Conservation (phyloP, 2,797 vertebrate genomes). For the Zenarchopterus dispar region DNA sequence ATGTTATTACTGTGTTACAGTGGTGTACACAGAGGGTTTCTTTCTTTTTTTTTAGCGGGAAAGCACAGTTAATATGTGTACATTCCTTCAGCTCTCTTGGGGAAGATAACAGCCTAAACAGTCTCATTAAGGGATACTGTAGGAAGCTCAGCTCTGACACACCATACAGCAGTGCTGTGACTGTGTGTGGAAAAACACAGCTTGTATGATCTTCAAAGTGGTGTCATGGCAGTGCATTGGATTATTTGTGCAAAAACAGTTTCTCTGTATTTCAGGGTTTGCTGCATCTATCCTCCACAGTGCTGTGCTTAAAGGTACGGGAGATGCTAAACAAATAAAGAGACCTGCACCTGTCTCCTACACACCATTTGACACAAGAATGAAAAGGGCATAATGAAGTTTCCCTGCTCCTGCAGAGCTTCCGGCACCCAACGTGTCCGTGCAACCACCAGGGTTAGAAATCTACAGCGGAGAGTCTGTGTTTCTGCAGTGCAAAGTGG, state of each 20-base stretch:
- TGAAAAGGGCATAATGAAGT: neutral
- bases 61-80: conserved; percentile 40
- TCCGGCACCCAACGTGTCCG: conserved; percentile 38
- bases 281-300: conserved; percentile 37
- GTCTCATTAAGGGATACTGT: conserved; percentile 58
- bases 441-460: conserved; percentile 61
- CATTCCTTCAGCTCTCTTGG: conserved; percentile 66
- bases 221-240: neutral
- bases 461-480: conserved; percentile 62
- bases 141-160: conserved; percentile 45
- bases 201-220: conserved; percentile 17
- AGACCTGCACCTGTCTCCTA: conserved; percentile 1
- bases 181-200: conserved; percentile 15
- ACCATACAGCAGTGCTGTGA: conserved; percentile 27
- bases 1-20: neutral
- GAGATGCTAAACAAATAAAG: neutral
- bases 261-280: conserved; percentile 63
- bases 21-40: conserved; percentile 7
- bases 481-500: conserved; percentile 53
- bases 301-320: conserved; percentile 50
- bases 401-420: conserved; percentile 45
- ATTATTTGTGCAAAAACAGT: conserved; percentile 28
- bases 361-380: neutral
- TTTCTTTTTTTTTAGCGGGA: no score
- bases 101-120: conserved; percentile 56